phyloP scores from a whole-genome alignment of 64 coral and sea anemone species.

The Montipora efflorescens region DNA sequence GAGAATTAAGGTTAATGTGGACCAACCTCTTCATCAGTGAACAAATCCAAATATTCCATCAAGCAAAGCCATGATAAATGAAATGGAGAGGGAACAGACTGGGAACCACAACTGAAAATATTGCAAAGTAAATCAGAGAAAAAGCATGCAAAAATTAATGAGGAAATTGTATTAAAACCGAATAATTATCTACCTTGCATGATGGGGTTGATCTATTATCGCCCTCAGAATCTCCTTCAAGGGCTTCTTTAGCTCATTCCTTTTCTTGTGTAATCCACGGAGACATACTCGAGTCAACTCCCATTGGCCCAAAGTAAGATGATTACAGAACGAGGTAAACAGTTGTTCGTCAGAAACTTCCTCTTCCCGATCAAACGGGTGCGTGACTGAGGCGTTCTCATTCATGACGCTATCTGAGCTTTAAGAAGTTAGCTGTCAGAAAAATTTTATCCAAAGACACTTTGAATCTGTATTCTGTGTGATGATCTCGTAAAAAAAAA shows the following conservation, averaged over 20 bases:
- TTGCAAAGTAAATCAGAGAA: background rate
- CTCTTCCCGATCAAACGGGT: slow-evolving; percentile 81
- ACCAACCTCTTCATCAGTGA: slow-evolving; percentile 76
- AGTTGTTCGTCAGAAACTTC: slow-evolving; percentile 64
- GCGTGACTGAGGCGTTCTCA: slow-evolving; percentile 34
- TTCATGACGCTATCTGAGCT: slow-evolving; percentile 39
- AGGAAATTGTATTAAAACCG: too few species aligned
- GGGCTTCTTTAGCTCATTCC: slow-evolving; percentile 67
- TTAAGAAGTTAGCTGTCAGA: background rate
- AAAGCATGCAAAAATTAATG: too few species aligned
- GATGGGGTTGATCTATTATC: slow-evolving; percentile 87
- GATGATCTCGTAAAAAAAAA: too few species aligned
- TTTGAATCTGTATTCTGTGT: background rate
- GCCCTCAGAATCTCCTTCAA: slow-evolving; percentile 87
- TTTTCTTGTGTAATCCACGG: slow-evolving; percentile 62
- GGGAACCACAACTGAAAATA: slow-evolving; percentile 66
- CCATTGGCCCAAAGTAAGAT: slow-evolving; percentile 95
- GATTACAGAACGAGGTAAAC: slow-evolving; percentile 85
- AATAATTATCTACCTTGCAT: slow-evolving; percentile 52
- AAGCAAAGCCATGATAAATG: slow-evolving; percentile 94
- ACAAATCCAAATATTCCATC: slow-evolving; percentile 83
- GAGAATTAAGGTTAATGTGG: too few species aligned
- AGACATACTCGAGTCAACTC: slow-evolving; percentile 96
- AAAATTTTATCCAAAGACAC: background rate
- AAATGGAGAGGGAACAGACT: slow-evolving; percentile 83